phyloP scores from a whole-genome alignment of 2,888 invertebrate genomes.

The Orthonevra nobilis region DNA sequence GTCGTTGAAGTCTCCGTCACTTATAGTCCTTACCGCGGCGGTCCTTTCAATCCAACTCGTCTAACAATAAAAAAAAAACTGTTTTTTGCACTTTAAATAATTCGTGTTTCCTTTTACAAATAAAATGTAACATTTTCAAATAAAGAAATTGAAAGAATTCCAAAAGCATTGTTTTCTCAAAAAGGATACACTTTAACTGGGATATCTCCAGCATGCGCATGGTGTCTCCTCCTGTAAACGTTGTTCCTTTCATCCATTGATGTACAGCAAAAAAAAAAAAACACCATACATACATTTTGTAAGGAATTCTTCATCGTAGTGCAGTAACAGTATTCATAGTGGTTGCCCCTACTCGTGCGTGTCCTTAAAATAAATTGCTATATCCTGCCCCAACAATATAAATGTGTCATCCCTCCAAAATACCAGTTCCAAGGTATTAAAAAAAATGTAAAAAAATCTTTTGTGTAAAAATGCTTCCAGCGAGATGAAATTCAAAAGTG shows the following conservation, averaged over 20 bases:
- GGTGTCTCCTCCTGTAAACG: conserved; percentile 41
- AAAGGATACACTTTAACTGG: conserved; percentile 55
- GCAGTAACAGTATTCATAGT: no score
- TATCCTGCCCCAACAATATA: conserved; percentile 6
- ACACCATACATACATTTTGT: no score
- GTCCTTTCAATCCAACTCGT: background rate
- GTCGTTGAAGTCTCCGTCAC: no score
- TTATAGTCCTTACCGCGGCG: conserved; percentile 8
- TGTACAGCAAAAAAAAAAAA: conserved; percentile 38
- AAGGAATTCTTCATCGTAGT: no score
- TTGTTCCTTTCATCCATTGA: conserved; percentile 44
- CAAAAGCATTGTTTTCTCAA: conserved; percentile 41
- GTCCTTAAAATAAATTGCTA: conserved; percentile 42
- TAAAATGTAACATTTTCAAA: background rate
- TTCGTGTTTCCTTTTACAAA: no score
- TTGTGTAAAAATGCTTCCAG: conserved; percentile 1
- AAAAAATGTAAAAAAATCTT: no score
- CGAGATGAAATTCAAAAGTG: background rate
- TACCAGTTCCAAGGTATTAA: background rate
- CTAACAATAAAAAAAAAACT: background rate
- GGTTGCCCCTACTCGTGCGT: no score
- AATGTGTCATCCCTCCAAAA: conserved; percentile 33
- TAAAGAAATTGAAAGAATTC: background rate
- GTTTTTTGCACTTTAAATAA: no score
- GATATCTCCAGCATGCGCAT: conserved; percentile 61